These are phyloP conservation scores for Philypnodon macrostomus DNA, from an alignment of 2,797 vertebrate species.

Conservation along the genomic window DNA sequence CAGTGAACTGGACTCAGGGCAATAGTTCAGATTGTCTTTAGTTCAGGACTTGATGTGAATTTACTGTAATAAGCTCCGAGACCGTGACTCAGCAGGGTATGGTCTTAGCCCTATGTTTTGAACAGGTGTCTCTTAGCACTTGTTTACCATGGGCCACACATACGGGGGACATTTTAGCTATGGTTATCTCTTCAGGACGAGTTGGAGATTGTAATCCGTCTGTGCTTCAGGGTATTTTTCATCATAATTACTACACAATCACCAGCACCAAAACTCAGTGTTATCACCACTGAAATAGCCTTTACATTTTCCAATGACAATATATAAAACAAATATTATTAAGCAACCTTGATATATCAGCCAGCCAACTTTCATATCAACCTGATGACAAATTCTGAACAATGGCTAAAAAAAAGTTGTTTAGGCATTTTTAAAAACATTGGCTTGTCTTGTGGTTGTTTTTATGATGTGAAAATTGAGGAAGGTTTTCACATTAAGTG, in stretches of 20 bases:
- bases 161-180: slow-evolving; percentile 13
- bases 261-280: slow-evolving; percentile 41
- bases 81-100: slow-evolving; percentile 23
- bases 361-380: slow-evolving; percentile 51
- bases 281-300: slow-evolving; percentile 42
- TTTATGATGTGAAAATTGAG: slow-evolving; percentile 41
- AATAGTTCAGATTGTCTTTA: slow-evolving; percentile 34
- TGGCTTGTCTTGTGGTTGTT: slow-evolving; percentile 59
- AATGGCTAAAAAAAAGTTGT: slow-evolving; percentile 35
- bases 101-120: slow-evolving; percentile 18
- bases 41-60: slow-evolving; percentile 39
- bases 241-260: slow-evolving; percentile 21
- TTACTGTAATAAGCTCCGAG: slow-evolving; percentile 32
- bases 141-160: slow-evolving; percentile 16
- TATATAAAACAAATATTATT: slow-evolving; percentile 7
- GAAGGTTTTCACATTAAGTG: slow-evolving; percentile 55
- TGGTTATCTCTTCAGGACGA: slow-evolving; percentile 7
- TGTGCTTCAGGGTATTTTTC: slow-evolving; percentile 47
- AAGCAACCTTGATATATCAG: slow-evolving; percentile 22
- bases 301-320: slow-evolving; percentile 29
- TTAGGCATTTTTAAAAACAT: slow-evolving; percentile 30
- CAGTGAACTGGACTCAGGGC: slow-evolving; percentile 46
- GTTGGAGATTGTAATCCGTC: slow-evolving; percentile 15
- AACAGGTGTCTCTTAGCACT: slow-evolving; percentile 17
- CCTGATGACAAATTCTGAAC: slow-evolving; percentile 35